Evolutionary conservation across 2,113 vertebrate genomes (phyloP).

Genomic region (Laticauda laticaudata): DNA sequence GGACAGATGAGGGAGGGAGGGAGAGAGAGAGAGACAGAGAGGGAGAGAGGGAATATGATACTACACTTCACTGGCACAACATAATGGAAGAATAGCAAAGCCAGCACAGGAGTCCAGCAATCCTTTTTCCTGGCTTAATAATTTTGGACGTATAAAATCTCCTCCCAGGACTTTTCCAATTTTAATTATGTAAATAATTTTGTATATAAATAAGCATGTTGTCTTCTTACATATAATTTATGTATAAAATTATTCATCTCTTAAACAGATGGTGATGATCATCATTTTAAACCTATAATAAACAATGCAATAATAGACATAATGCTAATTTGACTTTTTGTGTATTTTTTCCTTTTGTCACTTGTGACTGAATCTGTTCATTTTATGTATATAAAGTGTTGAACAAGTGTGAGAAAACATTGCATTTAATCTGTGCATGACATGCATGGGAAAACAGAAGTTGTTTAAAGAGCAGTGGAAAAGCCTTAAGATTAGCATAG

Average conservation of each 20-base stretch:
- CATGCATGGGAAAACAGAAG: conserved; percentile 38
- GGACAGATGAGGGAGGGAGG: too few species aligned
- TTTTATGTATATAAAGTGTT: conserved; percentile 10
- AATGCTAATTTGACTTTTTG: neutral
- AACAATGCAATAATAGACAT: rapidly evolving
- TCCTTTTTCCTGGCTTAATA: neutral
- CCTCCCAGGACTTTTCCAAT: neutral
- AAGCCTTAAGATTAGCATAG: conserved; percentile 54
- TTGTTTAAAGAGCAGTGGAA: conserved; percentile 54
- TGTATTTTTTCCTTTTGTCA: neutral
- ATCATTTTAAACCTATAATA: neutral
- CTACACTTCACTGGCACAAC: neutral
- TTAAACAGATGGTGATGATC: neutral
- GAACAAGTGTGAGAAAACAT: conserved; percentile 32
- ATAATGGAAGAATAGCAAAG: neutral
- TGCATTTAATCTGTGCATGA: conserved; percentile 36
- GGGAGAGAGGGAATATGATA: neutral
- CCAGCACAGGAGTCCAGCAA: neutral
- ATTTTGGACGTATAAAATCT: neutral
- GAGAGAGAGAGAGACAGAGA: too few species aligned
- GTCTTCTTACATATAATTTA: neutral
- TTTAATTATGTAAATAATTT: neutral
- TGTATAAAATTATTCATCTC: neutral
- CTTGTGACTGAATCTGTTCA: neutral
- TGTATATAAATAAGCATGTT: too few species aligned